Conservation (phyloP, 2,113 vertebrate species). For the Ornithorhynchus anatinus region DNA sequence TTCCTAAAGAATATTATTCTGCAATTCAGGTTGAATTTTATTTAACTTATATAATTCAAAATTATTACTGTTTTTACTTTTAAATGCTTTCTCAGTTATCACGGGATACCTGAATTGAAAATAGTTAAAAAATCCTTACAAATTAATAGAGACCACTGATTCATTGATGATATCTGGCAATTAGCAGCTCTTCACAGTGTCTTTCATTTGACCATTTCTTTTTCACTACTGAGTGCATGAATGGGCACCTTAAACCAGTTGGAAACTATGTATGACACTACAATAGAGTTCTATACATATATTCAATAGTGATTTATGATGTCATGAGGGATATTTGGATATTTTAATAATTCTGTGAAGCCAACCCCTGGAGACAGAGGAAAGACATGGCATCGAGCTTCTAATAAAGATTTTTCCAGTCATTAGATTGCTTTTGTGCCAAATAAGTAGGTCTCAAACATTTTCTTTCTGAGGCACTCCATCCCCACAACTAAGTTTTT, state of each 20-base stretch:
- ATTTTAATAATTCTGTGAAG: slow-evolving; percentile 39
- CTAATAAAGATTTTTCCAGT: slow-evolving; percentile 30
- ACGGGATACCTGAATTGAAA: slow-evolving; percentile 45
- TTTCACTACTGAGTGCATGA: slow-evolving; percentile 27
- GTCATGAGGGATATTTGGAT: slow-evolving; percentile 38
- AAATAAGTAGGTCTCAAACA: neutral
- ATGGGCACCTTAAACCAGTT: slow-evolving; percentile 23
- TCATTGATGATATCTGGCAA: slow-evolving; percentile 55
- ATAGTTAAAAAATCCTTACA: slow-evolving; percentile 45
- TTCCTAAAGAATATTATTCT: slow-evolving; percentile 4
- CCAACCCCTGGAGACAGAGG: slow-evolving; percentile 24
- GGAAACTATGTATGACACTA: slow-evolving; percentile 9
- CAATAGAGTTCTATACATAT: neutral
- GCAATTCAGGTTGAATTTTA: slow-evolving; percentile 24
- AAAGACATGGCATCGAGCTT: slow-evolving; percentile 22
- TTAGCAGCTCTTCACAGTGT: slow-evolving; percentile 10
- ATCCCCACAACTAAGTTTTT: no score
- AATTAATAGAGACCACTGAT: slow-evolving; percentile 52
- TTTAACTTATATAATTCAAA: slow-evolving; percentile 45
- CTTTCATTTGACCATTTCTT: slow-evolving; percentile 29
- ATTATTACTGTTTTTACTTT: slow-evolving; percentile 40
- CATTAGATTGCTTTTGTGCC: neutral
- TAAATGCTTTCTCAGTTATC: slow-evolving; percentile 26
- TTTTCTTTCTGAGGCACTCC: slow-evolving; percentile 9
- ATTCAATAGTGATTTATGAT: slow-evolving; percentile 50